Evolutionary conservation across 2,113 vertebrate genomes (phyloP), one percentile per base, ranked within the genome.

Genomic region (Taurulus bubalis): DNA sequence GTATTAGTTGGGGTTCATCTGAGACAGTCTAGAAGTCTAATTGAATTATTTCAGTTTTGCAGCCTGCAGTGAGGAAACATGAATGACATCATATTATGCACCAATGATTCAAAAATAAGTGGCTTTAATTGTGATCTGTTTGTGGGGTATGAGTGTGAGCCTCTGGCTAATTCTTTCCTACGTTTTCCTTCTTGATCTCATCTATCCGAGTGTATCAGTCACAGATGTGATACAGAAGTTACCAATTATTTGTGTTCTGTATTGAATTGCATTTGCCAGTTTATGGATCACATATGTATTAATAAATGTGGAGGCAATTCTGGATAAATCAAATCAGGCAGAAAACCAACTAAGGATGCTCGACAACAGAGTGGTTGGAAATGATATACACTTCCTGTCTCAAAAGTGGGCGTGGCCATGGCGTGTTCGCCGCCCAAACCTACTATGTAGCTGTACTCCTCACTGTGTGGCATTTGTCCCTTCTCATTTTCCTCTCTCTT

Each of bases 401-500:
- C 11, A 22, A 2, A 55, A 55, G 22, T 55, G 53, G 53, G 53
- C 53, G 22, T 56, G 11, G n/a, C 26, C 24, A 56, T 56, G n/a
- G n/a, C 53, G 5, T 26, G n/a, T 51, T 22, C 2, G 18, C 53
- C 53, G n/a, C 53, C 22, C 53, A 10, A 70, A 70, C 8, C 6
- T 15, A n/a, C 22, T 34, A 24, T 73, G n/a, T 8, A 3, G 11
- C 69, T 65, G 55, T 6, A 40, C 53, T 24, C 22, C 6, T 82
- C 47, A 8, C 47, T 6, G 6, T 32, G 51, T 74, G 47, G 8
- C 47, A n/a, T 77, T 36, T 30, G 22, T 68, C 49, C 32, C 30
- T 74, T 59, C 51, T 86, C 80, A 88, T 88, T 72, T 84, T 60
- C 74, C n/a, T 18, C 28, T 86, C 79, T 83, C 32, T 16, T 30